These are phyloP conservation scores for Gryllus bimaculatus DNA, from an alignment of 1,140 invertebrate genomes.

Conservation along the genomic window DNA sequence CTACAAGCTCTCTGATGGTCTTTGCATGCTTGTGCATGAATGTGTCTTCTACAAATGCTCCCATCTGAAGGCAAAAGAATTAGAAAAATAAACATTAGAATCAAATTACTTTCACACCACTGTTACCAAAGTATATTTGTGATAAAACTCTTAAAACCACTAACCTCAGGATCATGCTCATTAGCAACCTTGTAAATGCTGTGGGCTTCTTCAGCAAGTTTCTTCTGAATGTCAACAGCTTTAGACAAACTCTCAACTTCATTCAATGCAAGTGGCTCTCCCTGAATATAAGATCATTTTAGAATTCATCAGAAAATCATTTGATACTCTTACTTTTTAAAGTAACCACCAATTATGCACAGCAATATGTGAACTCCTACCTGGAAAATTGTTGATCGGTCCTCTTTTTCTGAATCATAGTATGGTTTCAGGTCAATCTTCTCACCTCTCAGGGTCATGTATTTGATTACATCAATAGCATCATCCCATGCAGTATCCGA, in stretches of 20 bases:
- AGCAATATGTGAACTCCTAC: not conserved
- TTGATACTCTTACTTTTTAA: not conserved
- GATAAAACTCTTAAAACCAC: constrained; percentile 16
- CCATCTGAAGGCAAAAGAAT: constrained; percentile 36
- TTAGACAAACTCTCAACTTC: constrained; percentile 61
- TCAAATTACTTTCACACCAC: not conserved
- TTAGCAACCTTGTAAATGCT: constrained; percentile 49
- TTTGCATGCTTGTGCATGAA: constrained; percentile 59
- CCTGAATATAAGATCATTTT: not conserved
- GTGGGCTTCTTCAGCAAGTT: constrained; percentile 54
- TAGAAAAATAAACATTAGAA: not conserved
- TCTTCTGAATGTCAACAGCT: constrained; percentile 63
- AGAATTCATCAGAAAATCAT: not conserved
- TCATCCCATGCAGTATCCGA: constrained; percentile 66
- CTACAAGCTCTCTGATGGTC: constrained; percentile 54
- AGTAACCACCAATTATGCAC: not conserved
- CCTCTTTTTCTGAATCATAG: constrained; percentile 18
- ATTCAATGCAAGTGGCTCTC: constrained; percentile 29
- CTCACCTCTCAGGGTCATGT: constrained; percentile 60
- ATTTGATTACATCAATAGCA: constrained; percentile 62
- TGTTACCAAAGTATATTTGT: not conserved
- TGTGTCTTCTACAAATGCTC: constrained; percentile 62
- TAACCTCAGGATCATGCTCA: constrained; percentile 53
- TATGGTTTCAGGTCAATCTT: constrained; percentile 36
- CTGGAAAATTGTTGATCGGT: not conserved